Base-by-base conservation (phyloP, 1,140 invertebrate species). In the Tetraneura akinire region DNA sequence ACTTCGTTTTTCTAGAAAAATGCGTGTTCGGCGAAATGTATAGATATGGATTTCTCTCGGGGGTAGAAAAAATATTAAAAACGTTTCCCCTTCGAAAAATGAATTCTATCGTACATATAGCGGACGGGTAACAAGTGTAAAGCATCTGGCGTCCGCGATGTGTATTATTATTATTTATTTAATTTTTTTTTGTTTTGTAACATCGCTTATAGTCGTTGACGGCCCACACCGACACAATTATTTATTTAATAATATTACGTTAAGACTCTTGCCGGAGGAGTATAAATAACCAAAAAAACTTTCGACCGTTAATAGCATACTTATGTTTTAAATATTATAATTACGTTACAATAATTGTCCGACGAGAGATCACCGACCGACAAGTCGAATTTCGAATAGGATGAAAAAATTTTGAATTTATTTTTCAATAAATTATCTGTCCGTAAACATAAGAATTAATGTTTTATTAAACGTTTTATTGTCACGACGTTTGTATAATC, bases 121-220 rank as follows among this genome's bases (percentile, higher is more conserved):
- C 8, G 51, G 73, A 37, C 32, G 74, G 74, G 74, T 78, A 78
- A 60, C 74, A 62, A 78, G 55, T 78, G 74, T 78, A 78, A 62
- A 78, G 32, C 74, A 78, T 78, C 74, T 78, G 55, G 53, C 73
- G 73, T 55, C 51, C 53, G 26, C 53, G 26, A 57, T 55, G 51
- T 60, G 57, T 76, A 23, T 76, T 57, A 32, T 57, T 53, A 37
- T 23, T 29, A 37, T n/a, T 11, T 68, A 11, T 68, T 62, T 29
- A n/a, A n/a, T n/a, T n/a, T n/a, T n/a, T n/a, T n/a, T n/a, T n/a
- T n/a, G n/a, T n/a, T 62, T 62, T 32, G 60, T 64, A 64, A 21
- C 55, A 76, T 55, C 5, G 9, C 13, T 23, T 4, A 42, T 74
- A 66, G 18, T 26, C 23, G 66, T 47, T 37, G 37, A 26, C 66